A percentile compares a stretch with the other conserved stretches of the same genome.
Evolutionary conservation across 2,113 vertebrate genomes (phyloP).

Genomic region (Ramphastos sulfuratus): DNA sequence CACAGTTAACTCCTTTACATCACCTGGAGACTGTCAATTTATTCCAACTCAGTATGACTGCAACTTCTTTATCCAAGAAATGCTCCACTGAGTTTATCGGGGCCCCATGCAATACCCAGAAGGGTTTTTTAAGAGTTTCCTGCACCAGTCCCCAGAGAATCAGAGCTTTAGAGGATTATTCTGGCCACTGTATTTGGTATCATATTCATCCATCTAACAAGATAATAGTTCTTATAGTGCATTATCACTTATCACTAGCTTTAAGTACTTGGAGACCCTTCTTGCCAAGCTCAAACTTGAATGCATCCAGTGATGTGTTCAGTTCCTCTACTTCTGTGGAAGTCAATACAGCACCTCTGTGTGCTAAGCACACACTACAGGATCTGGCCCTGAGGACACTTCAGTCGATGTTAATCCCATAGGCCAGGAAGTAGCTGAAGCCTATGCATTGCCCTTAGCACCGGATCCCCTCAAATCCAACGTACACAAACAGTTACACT

Average conservation of each 20-base stretch:
- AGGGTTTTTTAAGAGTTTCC: neutral
- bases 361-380: slow-evolving; percentile 44
- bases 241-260: neutral
- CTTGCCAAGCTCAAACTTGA: neutral
- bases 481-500: neutral
- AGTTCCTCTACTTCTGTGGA: slow-evolving; percentile 42
- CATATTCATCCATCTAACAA: neutral
- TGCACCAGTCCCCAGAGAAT: neutral
- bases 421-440: neutral
- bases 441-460: neutral
- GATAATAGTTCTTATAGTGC: neutral
- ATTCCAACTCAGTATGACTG: neutral
- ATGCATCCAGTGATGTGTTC: slow-evolving; percentile 45
- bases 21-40: neutral
- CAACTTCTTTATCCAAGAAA: neutral
- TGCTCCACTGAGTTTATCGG: neutral
- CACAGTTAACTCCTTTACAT: neutral
- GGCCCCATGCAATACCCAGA: neutral
- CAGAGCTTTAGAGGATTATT: neutral
- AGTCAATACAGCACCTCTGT: slow-evolving; percentile 29
- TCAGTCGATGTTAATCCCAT: neutral
- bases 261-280: slow-evolving; percentile 35
- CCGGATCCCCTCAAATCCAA: neutral
- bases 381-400: neutral
- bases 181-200: neutral